Percentiles rank a stretch among this genome's conserved stretches.
Conservation (phyloP, 1,140 invertebrate species). For the Sweltsa coloradensis region DNA sequence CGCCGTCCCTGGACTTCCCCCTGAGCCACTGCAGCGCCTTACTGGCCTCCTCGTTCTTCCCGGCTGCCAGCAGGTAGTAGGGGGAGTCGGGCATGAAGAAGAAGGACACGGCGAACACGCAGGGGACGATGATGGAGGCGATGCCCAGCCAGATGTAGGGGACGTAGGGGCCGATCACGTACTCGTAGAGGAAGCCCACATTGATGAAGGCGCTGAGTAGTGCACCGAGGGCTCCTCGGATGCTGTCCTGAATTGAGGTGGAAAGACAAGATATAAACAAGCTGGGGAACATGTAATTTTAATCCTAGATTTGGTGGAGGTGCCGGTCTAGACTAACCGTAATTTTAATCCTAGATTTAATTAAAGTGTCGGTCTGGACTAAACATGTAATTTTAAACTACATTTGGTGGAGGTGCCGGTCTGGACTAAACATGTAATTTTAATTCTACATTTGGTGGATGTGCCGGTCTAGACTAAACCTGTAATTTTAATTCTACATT, state of each 20-base stretch:
- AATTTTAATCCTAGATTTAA: background rate
- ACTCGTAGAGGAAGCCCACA: constrained; percentile 63
- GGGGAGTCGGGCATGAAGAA: constrained; percentile 36
- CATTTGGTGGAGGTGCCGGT: background rate
- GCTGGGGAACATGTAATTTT: constrained; percentile 24
- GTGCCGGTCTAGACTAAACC: background rate
- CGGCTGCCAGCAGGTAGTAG: constrained; percentile 18
- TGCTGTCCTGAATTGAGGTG: no score
- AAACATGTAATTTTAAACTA: background rate
- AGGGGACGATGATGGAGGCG: constrained; percentile 17
- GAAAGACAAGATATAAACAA: background rate
- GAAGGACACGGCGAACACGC: constrained; percentile 23
- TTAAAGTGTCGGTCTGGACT: background rate
- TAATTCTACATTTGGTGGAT: background rate
- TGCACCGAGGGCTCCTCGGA: constrained; percentile 66
- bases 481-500: background rate
- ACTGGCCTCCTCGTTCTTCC: constrained; percentile 14
- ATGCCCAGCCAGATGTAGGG: constrained; percentile 38
- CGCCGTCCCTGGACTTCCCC: constrained; percentile 15
- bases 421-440: background rate
- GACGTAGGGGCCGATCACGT: constrained; percentile 59
- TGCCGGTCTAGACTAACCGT: background rate
- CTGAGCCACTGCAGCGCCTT: constrained; percentile 22
- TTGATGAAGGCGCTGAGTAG: constrained; percentile 66
- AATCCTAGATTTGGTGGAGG: background rate